These are phyloP conservation scores for Acropora tenuis DNA, from an alignment of 64 coral and sea anemone genomes.

Conservation along the genomic window DNA sequence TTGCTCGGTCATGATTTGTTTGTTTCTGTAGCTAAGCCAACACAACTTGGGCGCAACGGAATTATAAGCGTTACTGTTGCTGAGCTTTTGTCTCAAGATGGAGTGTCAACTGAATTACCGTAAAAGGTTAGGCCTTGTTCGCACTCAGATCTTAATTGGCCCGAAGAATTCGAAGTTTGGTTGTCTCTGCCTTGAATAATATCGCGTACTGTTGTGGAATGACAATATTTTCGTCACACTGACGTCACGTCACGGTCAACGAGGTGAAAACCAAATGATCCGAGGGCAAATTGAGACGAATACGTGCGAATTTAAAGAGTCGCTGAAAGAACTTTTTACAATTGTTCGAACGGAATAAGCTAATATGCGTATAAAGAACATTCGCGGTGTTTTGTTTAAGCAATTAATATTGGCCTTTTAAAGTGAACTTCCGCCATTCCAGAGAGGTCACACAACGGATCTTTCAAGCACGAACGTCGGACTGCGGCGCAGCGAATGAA, in stretches of 20 bases:
- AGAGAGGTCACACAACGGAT: conserved; percentile 20
- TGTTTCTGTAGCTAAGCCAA: neutral
- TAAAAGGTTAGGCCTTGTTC: neutral
- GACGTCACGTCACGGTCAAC: conserved; percentile 25
- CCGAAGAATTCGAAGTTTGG: conserved; percentile 11
- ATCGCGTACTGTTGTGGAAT: neutral
- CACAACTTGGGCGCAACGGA: neutral
- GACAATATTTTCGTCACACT: neutral
- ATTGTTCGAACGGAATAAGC: neutral
- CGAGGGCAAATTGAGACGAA: neutral
- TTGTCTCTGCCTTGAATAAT: neutral
- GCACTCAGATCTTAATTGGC: neutral
- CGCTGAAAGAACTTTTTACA: neutral
- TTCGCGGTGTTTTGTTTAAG: neutral
- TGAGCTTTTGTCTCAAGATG: neutral
- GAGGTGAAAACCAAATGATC: neutral
- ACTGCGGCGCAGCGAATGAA: neutral
- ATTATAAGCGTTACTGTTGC: neutral
- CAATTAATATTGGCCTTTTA: neutral
- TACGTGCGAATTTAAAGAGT: neutral
- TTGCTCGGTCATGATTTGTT: neutral
- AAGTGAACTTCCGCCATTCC: neutral
- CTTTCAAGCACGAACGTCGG: neutral
- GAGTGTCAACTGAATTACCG: neutral
- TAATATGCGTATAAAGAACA: neutral